Conservation (phyloP, 1,140 invertebrate genomes). For the Tribolium castaneum region DNA sequence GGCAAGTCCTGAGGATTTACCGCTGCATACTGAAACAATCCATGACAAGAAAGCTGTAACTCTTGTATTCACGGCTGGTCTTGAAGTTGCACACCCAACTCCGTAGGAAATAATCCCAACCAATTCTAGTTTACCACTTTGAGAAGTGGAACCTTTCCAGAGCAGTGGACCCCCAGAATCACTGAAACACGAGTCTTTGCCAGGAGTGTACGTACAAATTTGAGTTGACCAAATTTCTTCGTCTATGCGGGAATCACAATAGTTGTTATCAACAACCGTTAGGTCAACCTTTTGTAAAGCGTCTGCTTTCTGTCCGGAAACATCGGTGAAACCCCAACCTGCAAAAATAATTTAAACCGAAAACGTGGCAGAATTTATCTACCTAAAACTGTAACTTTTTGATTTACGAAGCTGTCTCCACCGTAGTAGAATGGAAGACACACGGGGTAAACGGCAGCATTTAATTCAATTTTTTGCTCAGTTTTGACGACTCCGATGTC, state of each 20-base stretch:
- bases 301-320: constrained; percentile 67
- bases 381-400: constrained; percentile 13
- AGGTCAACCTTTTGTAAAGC: constrained; percentile 69
- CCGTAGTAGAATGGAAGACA: constrained; percentile 15
- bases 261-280: constrained; percentile 66
- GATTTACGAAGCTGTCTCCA: not conserved
- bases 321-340: constrained; percentile 74
- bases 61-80: constrained; percentile 67
- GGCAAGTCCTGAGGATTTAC: not conserved
- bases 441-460: not conserved
- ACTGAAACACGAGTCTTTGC: constrained; percentile 74
- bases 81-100: constrained; percentile 63
- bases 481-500: constrained; percentile 23
- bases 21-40: constrained; percentile 55
- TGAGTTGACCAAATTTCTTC: constrained; percentile 66
- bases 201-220: constrained; percentile 73
- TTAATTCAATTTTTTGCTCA: not conserved
- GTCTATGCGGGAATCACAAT: constrained; percentile 63
- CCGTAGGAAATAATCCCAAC: constrained; percentile 70
- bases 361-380: not conserved
- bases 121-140: constrained; percentile 61
- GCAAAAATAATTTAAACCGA: constrained; percentile 1
- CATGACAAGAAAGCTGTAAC: constrained; percentile 66
- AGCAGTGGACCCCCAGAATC: constrained; percentile 77
- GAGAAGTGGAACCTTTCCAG: constrained; percentile 64